phyloP scores from a whole-genome alignment of 2,113 vertebrate species.

The Phalacrocorax pelagicus region DNA sequence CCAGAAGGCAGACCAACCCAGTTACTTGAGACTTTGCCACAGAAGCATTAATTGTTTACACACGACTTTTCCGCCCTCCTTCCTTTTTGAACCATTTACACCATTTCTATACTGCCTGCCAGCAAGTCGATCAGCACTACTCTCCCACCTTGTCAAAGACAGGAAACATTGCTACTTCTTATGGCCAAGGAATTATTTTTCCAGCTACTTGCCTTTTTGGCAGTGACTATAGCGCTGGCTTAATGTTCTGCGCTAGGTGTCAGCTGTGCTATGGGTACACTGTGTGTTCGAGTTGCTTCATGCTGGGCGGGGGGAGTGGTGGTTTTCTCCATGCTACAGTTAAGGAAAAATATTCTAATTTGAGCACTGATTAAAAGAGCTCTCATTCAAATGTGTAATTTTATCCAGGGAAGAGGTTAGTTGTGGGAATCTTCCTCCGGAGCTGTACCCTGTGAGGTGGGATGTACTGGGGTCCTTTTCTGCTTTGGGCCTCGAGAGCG shows the following conservation, averaged over 20 bases:
- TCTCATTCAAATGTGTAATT: neutral
- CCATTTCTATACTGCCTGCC: neutral
- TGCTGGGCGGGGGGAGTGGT: neutral
- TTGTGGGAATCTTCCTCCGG: rapidly evolving
- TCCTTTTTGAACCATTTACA: neutral
- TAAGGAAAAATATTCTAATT: neutral
- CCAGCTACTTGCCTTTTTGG: neutral
- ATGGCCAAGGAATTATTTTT: neutral
- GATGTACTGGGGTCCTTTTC: neutral
- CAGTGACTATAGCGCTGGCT: neutral
- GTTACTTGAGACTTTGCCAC: slow-evolving; percentile 2
- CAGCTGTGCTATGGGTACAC: neutral
- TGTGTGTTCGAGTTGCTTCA: neutral
- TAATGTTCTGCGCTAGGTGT: neutral
- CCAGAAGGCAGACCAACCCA: slow-evolving; percentile 21
- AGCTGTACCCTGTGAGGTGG: neutral
- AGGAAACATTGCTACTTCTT: neutral
- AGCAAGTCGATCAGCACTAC: neutral
- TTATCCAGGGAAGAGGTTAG: neutral
- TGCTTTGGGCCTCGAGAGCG: neutral
- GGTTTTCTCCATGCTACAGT: neutral
- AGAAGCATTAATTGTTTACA: neutral
- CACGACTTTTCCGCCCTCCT: rapidly evolving
- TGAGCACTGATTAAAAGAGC: neutral
- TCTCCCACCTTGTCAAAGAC: neutral